Base-by-base conservation (phyloP, 2,888 invertebrate genomes). In the Clivina fossor region DNA sequence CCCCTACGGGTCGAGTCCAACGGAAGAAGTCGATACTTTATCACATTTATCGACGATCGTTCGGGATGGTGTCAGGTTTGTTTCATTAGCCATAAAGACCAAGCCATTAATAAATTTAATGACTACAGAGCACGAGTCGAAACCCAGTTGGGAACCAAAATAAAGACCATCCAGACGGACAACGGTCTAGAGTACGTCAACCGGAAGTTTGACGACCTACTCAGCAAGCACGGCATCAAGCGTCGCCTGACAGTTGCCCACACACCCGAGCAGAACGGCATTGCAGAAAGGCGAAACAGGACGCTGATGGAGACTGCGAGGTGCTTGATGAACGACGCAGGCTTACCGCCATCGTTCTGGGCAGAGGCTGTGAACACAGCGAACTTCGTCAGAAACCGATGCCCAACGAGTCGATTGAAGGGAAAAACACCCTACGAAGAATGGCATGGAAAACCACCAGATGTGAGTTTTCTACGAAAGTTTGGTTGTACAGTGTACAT, bases 361-460 rank as follows among this genome's bases (percentile, higher is more conserved):
- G 63, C 61, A 3, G 66, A 68, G 44, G 67, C 65, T 8, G 56
- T 66, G 4, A 56, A 56, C n/a, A 63, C 59, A 8, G 62, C 66
- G 4, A 62, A 63, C 8, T 67, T 66, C 41, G 33, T 66, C 4
- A 43, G 60, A 28, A 71, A 70, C 46, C 44, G 68, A 11, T 49
- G 62, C 18, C 58, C 62, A n/a, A 62, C 62, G 13, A 63, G 24
- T 15, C 53, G 47, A 1, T 46, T 58, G 43, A 38, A 38, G 5
- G 57, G 55, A 22, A 20, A 28, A 15, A 61, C 57, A 1, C 46
- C 60, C 2, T 56, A 55, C 37, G 51, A 61, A 15, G 9, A 8
- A 1, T 61, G 61, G 53, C 44, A 11, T 16, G 56, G 41, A 26
- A 18, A 22, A 33, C 37, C 13, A 18, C 53, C 53, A 13, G 38